Evolutionary conservation across 2,113 vertebrate species (phyloP).

Genomic region (Arvicanthis niloticus): DNA sequence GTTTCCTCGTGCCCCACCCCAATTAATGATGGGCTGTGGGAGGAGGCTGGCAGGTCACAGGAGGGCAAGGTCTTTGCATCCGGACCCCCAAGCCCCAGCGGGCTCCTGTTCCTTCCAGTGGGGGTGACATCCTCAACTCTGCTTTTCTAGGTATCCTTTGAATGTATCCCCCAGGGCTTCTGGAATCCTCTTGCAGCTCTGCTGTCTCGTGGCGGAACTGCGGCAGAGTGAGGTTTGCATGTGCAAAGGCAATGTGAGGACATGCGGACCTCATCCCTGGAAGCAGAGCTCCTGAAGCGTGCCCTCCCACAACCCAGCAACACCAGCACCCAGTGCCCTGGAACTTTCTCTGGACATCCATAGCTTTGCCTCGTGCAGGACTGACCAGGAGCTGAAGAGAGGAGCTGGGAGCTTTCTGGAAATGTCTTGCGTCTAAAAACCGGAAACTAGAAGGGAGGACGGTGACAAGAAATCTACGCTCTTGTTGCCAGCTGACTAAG

Average conservation of each 20-base stretch:
- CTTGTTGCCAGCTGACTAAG: neutral
- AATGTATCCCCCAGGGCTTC: neutral
- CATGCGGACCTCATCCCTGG: conserved; percentile 73
- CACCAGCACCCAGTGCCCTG: conserved; percentile 10
- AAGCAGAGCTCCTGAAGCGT: conserved; percentile 14
- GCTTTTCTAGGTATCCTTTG: neutral
- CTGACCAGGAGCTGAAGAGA: neutral
- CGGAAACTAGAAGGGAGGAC: neutral
- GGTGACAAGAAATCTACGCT: neutral
- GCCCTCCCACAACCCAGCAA: conserved; percentile 50
- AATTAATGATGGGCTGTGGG: conserved; percentile 8
- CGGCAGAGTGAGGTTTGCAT: conserved; percentile 3
- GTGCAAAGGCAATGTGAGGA: conserved; percentile 80
- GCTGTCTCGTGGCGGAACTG: neutral
- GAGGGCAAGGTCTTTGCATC: neutral
- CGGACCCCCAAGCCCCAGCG: neutral
- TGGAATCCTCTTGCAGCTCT: neutral
- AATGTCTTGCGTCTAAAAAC: neutral
- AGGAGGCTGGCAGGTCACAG: neutral
- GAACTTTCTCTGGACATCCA: neutral
- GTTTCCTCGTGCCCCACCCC: neutral
- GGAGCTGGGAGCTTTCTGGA: neutral
- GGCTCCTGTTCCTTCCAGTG: too few relatives aligned
- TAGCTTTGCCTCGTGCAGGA: neutral
- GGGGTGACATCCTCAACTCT: neutral